Evolutionary conservation across 2,888 invertebrate genomes (phyloP), one percentile per base, ranked within the genome.

Genomic region (Patella ulyssiponensis): DNA sequence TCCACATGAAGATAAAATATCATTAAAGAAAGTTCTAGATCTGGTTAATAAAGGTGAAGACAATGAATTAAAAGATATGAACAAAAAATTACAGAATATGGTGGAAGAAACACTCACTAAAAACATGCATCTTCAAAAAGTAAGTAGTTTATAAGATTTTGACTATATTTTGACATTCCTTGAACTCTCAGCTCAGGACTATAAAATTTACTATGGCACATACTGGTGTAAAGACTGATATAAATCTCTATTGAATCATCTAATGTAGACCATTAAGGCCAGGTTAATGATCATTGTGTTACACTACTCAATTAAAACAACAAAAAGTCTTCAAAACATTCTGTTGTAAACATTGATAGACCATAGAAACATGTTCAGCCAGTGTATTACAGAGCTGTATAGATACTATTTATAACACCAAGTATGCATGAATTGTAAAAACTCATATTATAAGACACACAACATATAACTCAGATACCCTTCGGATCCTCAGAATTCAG

Each of bases 41-140:
- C 87, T 92, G 74, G 91, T 92, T 44, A 92, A 91, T 79, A 91
- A 91, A 81, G 86, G 88, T 53, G 91, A 91, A 20, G 92, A 92
- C 72, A 90, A 91, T 74, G 88, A 90, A 77, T 81, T 90, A 69
- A 87, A 86, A 69, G 91, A 91, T 14, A 91, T 90, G 87, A 91
- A 92, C 84, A 86, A 87, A 73, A 92, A 91, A 76, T 86, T 93
- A 80, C 93, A 93, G 84, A 86, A 90, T 69, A 92, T 93, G 91
- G 85, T 93, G 52, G 93, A 93, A 82, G 93, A 93, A 86, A 93
- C 92, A 2, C 90, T 93, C 12, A 93, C 92, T 33, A 93, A 93
- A 83, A 93, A 93, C 86, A 93, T 93, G 92, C 92, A 93, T 86
- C 87, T 93, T 75, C 92, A 93, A 84, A 88, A 92, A 88, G 91